These are phyloP conservation scores for Paramuricea clavata DNA, from an alignment of 92 coral and sea anemone species.

Conservation along the genomic window DNA sequence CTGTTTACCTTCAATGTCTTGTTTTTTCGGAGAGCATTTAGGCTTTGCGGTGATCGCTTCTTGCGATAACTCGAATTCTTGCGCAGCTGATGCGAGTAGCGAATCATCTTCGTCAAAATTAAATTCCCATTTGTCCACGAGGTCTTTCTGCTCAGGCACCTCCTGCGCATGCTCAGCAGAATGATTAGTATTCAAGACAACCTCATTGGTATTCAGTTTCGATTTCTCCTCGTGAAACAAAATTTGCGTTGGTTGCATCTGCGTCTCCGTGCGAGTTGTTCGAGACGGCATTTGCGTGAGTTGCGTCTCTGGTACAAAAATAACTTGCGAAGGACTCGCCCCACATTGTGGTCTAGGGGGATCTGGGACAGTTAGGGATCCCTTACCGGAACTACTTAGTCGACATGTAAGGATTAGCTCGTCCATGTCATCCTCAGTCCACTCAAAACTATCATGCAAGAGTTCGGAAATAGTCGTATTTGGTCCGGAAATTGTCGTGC, in stretches of 20 bases:
- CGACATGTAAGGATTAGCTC: conserved; percentile 43
- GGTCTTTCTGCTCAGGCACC: neutral
- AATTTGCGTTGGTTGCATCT: neutral
- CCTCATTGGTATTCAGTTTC: neutral
- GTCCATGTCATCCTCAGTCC: conserved; percentile 54
- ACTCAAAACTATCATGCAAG: conserved; percentile 30
- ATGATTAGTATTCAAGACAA: neutral
- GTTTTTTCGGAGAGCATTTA: neutral
- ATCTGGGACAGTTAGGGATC: conserved; percentile 38
- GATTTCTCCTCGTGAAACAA: neutral
- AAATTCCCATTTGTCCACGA: neutral
- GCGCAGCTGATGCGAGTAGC: conserved; percentile 37
- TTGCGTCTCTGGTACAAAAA: conserved; percentile 33
- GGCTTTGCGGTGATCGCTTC: neutral
- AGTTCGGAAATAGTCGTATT: conserved; percentile 15
- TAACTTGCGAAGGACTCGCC: conserved; percentile 33
- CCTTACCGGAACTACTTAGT: conserved; percentile 50
- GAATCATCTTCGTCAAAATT: conserved; percentile 38
- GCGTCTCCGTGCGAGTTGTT: neutral
- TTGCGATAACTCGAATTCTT: conserved; percentile 43
- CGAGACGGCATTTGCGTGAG: conserved; percentile 16
- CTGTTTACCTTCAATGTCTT: neutral
- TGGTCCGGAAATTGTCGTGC: neutral
- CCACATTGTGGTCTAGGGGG: conserved; percentile 28
- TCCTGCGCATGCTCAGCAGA: neutral